A percentile compares a stretch with the other conserved stretches of the same genome.
These are phyloP conservation scores for Habropoda laboriosa DNA, from an alignment of 1,140 invertebrate species.

Conservation along the genomic window DNA sequence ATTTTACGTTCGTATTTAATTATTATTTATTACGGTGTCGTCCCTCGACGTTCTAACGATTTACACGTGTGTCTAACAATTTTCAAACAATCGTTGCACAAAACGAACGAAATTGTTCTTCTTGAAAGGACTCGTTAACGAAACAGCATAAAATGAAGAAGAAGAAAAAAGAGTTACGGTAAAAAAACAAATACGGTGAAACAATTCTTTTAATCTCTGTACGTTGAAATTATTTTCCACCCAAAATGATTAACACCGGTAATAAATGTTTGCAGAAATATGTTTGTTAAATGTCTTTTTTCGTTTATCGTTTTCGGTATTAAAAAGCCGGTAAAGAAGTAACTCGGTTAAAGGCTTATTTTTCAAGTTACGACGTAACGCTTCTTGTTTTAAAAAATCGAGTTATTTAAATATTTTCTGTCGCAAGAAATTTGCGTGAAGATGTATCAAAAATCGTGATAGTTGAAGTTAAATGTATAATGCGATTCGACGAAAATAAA, in stretches of 20 bases:
- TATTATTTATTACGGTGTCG: conserved; percentile 13
- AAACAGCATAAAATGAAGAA: too few species aligned
- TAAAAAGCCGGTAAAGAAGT: too few species aligned
- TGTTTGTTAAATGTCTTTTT: too few species aligned
- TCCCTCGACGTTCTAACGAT: neutral
- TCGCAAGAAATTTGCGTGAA: neutral
- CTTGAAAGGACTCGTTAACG: neutral
- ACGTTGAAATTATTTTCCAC: too few species aligned
- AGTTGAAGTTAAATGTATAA: neutral
- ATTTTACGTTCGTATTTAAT: conserved; percentile 20
- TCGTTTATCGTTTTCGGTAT: too few species aligned
- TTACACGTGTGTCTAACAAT: neutral
- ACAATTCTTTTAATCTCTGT: too few species aligned
- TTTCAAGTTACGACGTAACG: too few species aligned
- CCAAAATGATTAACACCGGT: neutral
- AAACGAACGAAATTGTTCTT: neutral
- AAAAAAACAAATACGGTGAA: too few species aligned
- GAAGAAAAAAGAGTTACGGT: too few species aligned
- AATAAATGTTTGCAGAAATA: neutral
- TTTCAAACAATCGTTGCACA: neutral
- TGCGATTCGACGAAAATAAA: neutral
- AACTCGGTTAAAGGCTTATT: too few species aligned
- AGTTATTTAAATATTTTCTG: neutral
- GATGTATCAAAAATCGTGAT: too few species aligned
- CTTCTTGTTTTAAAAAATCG: too few species aligned